Evolutionary conservation across 2,888 invertebrate genomes (phyloP), one percentile per base, ranked within the genome.

Genomic region (Hipparchia sbordonii): DNA sequence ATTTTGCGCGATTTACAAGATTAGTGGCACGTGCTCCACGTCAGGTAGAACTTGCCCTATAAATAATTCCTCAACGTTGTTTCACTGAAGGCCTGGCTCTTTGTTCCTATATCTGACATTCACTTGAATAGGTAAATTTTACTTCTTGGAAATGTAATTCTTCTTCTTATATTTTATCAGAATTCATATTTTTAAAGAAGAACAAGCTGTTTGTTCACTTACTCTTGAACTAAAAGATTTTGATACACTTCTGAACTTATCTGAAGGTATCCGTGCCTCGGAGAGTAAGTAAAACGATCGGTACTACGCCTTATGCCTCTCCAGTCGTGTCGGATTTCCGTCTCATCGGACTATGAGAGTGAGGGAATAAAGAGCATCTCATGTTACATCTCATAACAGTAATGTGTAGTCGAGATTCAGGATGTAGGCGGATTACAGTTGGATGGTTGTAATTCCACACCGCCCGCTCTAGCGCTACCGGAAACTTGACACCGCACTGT

Each of bases 391-490:
- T 23, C 23, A 23, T 23, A 23, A 23, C 23, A 23, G 56, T 13
- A 56, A 13, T 56, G 56, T 13, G 56, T 45, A 61, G 12, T 61
- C 10, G 61, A 45, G 61, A 61, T 61, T 8, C 45, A 61, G 39
- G 61, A n/a, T 45, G 70, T 77, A 63, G 75, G 74, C 70, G 72
- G 23, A 59, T 59, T 75, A 70, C 67, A 68, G 45, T 60, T 69
- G 70, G 67, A 68, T 62, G 60, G 76, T 23, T 77, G 73, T 74
- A 76, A 79, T 76, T 75, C 70, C 78, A 78, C 70, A 73, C 76
- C 74, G 59, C 74, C 65, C 70, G 70, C 74, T 10, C 39, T 60
- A 12, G 9, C 39, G 39, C 5, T 33, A 10, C 5, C 10, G 6
- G 7, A 10, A 33, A 39, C 33, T 2, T 59, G 33, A 39, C 8